Evolutionary conservation across 2,888 invertebrate genomes (phyloP).

Genomic region (Heliconius hortense): DNA sequence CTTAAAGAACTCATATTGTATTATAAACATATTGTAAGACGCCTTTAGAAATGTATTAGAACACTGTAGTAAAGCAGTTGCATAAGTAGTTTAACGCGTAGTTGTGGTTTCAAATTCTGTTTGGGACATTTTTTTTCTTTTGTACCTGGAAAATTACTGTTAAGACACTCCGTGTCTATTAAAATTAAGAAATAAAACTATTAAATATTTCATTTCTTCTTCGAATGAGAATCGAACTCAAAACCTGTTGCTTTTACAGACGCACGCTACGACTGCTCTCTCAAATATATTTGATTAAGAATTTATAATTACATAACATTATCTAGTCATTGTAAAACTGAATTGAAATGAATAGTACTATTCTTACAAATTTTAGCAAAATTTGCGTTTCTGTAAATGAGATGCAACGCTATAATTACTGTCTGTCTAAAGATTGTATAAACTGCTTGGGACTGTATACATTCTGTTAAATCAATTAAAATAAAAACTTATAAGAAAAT

Average conservation of each 20-base stretch:
- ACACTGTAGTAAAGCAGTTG: no score
- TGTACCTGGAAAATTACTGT: background rate
- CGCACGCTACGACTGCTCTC: background rate
- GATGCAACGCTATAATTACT: background rate
- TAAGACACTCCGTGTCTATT: no score
- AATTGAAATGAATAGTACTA: background rate
- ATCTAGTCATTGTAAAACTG: background rate
- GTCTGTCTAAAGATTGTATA: background rate
- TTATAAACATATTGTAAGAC: background rate
- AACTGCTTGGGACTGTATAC: background rate
- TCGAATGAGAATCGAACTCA: background rate
- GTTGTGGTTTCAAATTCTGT: background rate
- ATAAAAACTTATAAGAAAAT: background rate
- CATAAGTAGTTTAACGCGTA: background rate
- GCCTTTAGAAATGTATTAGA: background rate
- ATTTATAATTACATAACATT: background rate
- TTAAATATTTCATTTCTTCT: no score
- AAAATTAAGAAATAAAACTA: no score
- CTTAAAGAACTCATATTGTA: background rate
- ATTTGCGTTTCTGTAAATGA: conserved; percentile 2
- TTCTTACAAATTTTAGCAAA: background rate
- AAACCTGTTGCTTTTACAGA: background rate
- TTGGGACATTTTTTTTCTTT: background rate
- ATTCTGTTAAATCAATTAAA: background rate
- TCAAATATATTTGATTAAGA: background rate